Conservation (phyloP, 2,888 invertebrate species). For the Lissonota sp. region DNA sequence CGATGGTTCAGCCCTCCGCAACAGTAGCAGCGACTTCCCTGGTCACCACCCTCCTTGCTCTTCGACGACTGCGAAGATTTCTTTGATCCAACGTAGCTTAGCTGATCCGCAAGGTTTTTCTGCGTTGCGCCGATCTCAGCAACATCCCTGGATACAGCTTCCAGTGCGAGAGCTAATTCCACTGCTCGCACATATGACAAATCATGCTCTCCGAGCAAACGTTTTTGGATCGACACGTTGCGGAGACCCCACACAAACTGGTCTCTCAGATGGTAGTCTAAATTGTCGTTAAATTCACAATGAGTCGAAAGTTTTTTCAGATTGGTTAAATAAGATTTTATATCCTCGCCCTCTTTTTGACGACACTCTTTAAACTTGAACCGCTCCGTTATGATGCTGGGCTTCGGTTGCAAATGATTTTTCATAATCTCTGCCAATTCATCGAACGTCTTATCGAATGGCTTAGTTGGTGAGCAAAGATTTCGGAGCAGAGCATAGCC, state of each 20-base stretch:
- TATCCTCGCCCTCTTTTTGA: slow-evolving; percentile 45
- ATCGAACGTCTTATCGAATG: slow-evolving; percentile 24
- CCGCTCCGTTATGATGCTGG: slow-evolving; percentile 59
- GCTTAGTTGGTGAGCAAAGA: slow-evolving; percentile 58
- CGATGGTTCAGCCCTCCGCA: slow-evolving; percentile 37
- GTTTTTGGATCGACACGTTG: slow-evolving; percentile 48
- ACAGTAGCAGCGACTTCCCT: slow-evolving; percentile 27
- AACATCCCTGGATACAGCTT: slow-evolving; percentile 43
- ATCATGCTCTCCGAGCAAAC: slow-evolving; percentile 47
- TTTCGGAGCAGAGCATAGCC: slow-evolving; percentile 56
- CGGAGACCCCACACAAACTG: slow-evolving; percentile 60
- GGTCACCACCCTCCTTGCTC: not conserved
- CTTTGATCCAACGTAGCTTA: slow-evolving; percentile 2
- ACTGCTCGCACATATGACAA: slow-evolving; percentile 40
- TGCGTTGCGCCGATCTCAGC: slow-evolving; percentile 32
- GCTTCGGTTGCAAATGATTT: slow-evolving; percentile 61
- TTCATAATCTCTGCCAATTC: slow-evolving; percentile 55
- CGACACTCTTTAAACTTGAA: slow-evolving; percentile 63
- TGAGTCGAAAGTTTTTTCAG: slow-evolving; percentile 55
- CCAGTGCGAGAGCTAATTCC: slow-evolving; percentile 53
- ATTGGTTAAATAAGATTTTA: slow-evolving; percentile 51
- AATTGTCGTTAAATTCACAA: slow-evolving; percentile 49
- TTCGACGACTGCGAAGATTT: not conserved
- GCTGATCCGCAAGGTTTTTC: not conserved
- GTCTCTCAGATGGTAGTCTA: slow-evolving; percentile 42